Evolutionary conservation across 2,888 invertebrate species (phyloP).

Genomic region (Colletes collaris): DNA sequence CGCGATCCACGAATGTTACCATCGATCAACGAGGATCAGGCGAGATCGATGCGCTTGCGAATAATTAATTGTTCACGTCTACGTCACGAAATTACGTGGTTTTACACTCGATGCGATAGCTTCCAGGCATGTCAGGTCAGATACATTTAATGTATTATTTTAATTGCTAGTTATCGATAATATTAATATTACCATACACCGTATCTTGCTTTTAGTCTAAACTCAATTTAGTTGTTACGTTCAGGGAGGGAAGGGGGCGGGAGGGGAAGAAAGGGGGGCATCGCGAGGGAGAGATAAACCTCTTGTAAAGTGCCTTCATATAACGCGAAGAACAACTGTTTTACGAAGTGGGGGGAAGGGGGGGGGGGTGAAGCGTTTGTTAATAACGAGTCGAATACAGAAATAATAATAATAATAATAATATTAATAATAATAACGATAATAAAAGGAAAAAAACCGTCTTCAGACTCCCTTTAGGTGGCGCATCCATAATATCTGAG

Average conservation of each 20-base stretch:
- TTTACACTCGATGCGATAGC: slow-evolving; percentile 37
- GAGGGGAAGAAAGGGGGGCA: not conserved
- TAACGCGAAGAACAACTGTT: slow-evolving; percentile 19
- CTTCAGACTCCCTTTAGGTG: slow-evolving; percentile 54
- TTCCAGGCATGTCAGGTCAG: slow-evolving; percentile 62
- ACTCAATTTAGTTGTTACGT: slow-evolving; percentile 67
- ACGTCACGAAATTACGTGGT: not conserved
- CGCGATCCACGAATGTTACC: slow-evolving; percentile 31
- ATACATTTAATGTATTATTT: slow-evolving; percentile 71
- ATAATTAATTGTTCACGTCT: slow-evolving; percentile 1
- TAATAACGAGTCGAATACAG: slow-evolving; percentile 26
- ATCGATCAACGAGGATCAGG: slow-evolving; percentile 20
- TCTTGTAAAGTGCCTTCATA: slow-evolving; percentile 36
- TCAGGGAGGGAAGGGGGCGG: slow-evolving; percentile 14
- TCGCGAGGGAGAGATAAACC: slow-evolving; percentile 2
- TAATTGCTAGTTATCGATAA: slow-evolving; percentile 74
- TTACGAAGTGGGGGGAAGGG: slow-evolving; percentile 4
- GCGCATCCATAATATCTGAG: slow-evolving; percentile 72
- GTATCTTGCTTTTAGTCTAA: slow-evolving; percentile 77
- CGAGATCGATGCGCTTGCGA: slow-evolving; percentile 28
- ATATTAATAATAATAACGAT: not conserved
- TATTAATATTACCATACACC: slow-evolving; percentile 71
- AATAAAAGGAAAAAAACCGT: slow-evolving; percentile 17
- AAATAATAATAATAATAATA: not conserved
- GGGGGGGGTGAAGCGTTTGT: slow-evolving; percentile 11